Percentiles rank a stretch among this genome's conserved stretches.
Evolutionary conservation across 2,888 invertebrate species (phyloP).

Genomic region (Pandemis heparana): DNA sequence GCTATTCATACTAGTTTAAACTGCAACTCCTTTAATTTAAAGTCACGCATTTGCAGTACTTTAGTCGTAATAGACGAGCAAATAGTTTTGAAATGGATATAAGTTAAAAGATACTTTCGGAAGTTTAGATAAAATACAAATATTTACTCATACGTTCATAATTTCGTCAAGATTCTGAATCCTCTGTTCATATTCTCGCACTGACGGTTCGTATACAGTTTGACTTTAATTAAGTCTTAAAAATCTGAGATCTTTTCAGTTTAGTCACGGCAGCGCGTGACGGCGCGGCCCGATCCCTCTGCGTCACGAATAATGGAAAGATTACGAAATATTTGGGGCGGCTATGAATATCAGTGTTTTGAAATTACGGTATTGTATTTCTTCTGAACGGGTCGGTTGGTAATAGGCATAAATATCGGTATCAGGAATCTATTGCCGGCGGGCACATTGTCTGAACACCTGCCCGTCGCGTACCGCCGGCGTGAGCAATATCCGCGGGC

Average conservation of each 20-base stretch:
- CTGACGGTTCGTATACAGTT: neutral
- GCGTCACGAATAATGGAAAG: slow-evolving; percentile 33
- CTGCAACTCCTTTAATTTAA: neutral
- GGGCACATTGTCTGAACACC: slow-evolving; percentile 82
- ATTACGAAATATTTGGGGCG: slow-evolving; percentile 45
- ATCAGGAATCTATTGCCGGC: slow-evolving; percentile 78
- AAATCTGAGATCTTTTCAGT: slow-evolving; percentile 10
- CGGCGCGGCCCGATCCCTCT: slow-evolving; percentile 19
- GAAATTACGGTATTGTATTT: slow-evolving; percentile 69
- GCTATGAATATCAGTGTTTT: slow-evolving; percentile 50
- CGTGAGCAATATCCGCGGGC: slow-evolving; percentile 75
- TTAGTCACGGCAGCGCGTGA: slow-evolving; percentile 5
- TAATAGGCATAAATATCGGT: slow-evolving; percentile 82
- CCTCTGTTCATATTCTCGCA: neutral
- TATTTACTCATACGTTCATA: neutral
- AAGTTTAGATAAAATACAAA: no score
- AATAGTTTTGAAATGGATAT: no score
- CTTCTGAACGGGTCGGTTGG: slow-evolving; percentile 69
- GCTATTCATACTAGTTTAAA: neutral
- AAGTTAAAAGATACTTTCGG: no score
- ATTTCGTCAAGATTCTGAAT: neutral
- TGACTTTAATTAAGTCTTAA: slow-evolving; percentile 15
- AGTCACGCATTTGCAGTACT: neutral
- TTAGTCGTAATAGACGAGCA: neutral
- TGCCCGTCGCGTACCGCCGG: slow-evolving; percentile 69